A percentile compares a stretch with the other conserved stretches of the same genome.
phyloP scores from a whole-genome alignment of 2,113 vertebrate species.

The Parus major region DNA sequence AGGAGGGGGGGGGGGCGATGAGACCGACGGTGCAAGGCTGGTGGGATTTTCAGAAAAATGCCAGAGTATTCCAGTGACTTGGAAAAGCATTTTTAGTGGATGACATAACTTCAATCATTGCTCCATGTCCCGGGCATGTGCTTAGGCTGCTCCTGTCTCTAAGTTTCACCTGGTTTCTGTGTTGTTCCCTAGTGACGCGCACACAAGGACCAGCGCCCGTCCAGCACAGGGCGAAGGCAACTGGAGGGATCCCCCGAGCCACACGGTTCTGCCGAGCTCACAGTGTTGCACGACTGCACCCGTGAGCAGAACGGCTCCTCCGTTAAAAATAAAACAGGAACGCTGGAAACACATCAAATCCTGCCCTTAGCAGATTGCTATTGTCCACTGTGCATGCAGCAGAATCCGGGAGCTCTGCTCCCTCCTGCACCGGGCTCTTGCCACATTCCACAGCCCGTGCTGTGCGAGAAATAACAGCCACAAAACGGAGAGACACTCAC shows the following conservation, averaged over 20 bases:
- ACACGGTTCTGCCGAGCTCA: accelerated
- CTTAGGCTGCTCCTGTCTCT: not conserved
- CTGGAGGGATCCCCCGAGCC: not conserved
- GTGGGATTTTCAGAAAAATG: not conserved
- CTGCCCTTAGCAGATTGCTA: not conserved
- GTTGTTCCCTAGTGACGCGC: not conserved
- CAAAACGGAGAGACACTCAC: not conserved
- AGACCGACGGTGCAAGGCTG: accelerated
- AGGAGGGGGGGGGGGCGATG: not conserved
- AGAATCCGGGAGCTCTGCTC: not conserved
- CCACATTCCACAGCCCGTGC: not conserved
- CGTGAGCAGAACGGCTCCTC: not conserved
- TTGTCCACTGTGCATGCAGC: not conserved
- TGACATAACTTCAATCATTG: conserved; percentile 33
- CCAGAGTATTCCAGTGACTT: not conserved
- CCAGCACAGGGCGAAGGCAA: not conserved
- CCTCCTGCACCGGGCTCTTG: not conserved
- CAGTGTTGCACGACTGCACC: not conserved
- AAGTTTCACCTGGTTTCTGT: not conserved
- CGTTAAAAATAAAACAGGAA: not conserved
- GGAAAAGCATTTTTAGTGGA: conserved; percentile 32
- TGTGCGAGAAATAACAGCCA: not conserved
- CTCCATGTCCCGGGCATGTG: not conserved
- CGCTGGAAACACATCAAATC: not conserved
- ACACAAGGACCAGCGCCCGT: not conserved